Base-by-base conservation (phyloP, 2,888 invertebrate species). In the Sthenelais limicola region DNA sequence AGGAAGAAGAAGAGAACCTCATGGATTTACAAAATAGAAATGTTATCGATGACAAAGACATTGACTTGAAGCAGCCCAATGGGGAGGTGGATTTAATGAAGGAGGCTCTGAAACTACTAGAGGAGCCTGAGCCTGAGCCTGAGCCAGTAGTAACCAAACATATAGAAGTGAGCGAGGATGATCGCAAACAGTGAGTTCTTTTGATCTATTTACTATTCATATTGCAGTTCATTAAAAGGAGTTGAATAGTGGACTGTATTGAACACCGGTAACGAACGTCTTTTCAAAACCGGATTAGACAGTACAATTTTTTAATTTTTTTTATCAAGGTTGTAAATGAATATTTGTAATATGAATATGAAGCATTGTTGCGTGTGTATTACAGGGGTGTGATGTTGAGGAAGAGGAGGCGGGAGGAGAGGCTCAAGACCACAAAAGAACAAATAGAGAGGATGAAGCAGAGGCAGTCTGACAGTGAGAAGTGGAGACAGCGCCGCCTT, bases 381-480 rank as follows among this genome's bases (percentile, higher is more conserved):
- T 35, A n/a, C 48, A 74, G 72, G 54, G 71, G 71, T 26, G 54
- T 33, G 1, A 79, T 79, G 33, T 58, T 83, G 24, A 77, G 84
- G 62, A 79, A 81, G 54, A 77, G 84, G 69, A 81, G 81, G 21
- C 77, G 83, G 62, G 85, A 83, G 62, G 84, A 87, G 47, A 75
- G 86, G 21, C 78, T 79, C 68, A 81, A 83, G 74, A 79, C 80
- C 12, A 86, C 85, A 28, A 78, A 80, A 66, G 83, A 84, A 58
- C 80, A 81, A 75, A 78, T 87, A 7, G 80, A 77, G 24, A 73
- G 76, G 38, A 87, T 86, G 86, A 84, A 82, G 73, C 77, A 81
- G 54, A 82, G 83, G 71, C 85, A 85, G 78, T 72, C 73, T 51
- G 78, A 81, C 33, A 81, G 82, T 71, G 85, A 85, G 4, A 81